Evolutionary conservation across 2,113 vertebrate genomes (phyloP).

Genomic region (Jaculus jaculus): DNA sequence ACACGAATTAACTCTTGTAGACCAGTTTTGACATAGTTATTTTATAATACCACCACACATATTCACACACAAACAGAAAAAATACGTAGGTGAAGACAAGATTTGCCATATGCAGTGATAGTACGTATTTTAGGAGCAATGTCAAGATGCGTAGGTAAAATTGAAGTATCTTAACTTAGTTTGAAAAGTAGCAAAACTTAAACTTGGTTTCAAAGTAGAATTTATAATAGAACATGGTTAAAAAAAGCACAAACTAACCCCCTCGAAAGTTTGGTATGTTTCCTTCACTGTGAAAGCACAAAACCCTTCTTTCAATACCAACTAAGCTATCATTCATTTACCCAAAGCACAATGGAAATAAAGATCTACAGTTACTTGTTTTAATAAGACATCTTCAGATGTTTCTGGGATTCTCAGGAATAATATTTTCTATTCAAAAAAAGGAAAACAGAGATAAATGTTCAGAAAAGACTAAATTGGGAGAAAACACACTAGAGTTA

Average conservation of each 20-base stretch:
- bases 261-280: slow-evolving; percentile 55
- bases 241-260: slow-evolving; percentile 30
- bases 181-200: slow-evolving; percentile 68
- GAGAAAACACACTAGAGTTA: slow-evolving; percentile 49
- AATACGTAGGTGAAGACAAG: slow-evolving; percentile 47
- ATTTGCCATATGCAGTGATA: slow-evolving; percentile 60
- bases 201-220: slow-evolving; percentile 69
- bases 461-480: slow-evolving; percentile 60
- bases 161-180: slow-evolving; percentile 49
- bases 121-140: neutral
- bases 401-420: slow-evolving; percentile 60
- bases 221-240: slow-evolving; percentile 55
- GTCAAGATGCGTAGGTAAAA: slow-evolving; percentile 50
- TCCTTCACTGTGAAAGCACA: slow-evolving; percentile 69
- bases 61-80: neutral
- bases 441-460: slow-evolving; percentile 18
- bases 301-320: slow-evolving; percentile 26
- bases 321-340: slow-evolving; percentile 46
- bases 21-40: slow-evolving; percentile 23
- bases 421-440: slow-evolving; percentile 52
- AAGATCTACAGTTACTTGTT: slow-evolving; percentile 21
- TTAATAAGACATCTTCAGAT: slow-evolving; percentile 8
- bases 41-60: neutral
- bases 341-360: slow-evolving; percentile 43
- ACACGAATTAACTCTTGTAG: neutral